Conservation (phyloP, 2,888 invertebrate species). For the Malacosoma neustria region DNA sequence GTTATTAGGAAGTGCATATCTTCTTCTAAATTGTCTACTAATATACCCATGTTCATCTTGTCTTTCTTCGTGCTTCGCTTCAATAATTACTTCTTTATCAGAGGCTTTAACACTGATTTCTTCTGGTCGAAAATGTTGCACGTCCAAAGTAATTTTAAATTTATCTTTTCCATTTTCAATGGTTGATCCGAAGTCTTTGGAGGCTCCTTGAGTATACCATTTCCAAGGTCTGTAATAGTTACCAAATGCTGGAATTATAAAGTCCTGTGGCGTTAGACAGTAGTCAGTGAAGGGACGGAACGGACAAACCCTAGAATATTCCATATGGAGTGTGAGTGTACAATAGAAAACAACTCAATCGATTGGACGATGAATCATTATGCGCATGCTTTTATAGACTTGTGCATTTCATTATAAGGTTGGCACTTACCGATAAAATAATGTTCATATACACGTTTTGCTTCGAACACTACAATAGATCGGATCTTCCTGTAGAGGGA, state of each 20-base stretch:
- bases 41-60: conserved; percentile 60
- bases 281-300: not conserved
- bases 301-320: not conserved
- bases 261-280: not conserved
- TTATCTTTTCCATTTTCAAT: conserved; percentile 33
- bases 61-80: conserved; percentile 68
- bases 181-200: conserved; percentile 30
- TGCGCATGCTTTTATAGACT: not conserved
- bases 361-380: not conserved
- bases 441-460: too few relatives aligned
- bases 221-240: conserved; percentile 30
- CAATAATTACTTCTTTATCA: conserved; percentile 75
- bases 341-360: not conserved
- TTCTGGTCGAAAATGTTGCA: conserved; percentile 79
- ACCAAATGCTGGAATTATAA: not conserved
- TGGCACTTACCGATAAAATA: not conserved
- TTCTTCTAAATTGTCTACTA: conserved; percentile 56
- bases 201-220: conserved; percentile 18
- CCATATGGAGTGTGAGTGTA: not conserved
- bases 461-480: too few relatives aligned
- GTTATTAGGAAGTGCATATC: conserved; percentile 50
- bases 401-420: not conserved
- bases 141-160: conserved; percentile 77
- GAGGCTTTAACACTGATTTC: conserved; percentile 80
- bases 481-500: too few relatives aligned